Conservation (phyloP, 2,113 vertebrate species). For the Mormyrus iriodes region DNA sequence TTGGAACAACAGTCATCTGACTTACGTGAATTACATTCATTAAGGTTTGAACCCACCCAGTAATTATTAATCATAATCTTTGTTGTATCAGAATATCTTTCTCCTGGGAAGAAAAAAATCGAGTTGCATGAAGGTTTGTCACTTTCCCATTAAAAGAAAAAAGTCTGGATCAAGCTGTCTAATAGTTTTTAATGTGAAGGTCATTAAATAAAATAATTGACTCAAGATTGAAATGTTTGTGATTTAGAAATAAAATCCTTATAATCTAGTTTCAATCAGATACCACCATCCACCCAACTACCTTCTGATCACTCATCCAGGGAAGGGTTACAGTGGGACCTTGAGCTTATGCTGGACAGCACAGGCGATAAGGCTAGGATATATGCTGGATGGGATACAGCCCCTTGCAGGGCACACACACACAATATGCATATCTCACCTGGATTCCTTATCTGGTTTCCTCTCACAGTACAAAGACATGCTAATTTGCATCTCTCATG, state of each 20-base stretch:
- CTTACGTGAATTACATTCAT: conserved; percentile 19
- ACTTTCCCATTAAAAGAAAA: background rate
- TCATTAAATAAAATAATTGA: background rate
- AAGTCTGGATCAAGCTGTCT: background rate
- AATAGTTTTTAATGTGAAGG: background rate
- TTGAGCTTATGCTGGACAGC: background rate
- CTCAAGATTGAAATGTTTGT: background rate
- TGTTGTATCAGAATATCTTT: background rate
- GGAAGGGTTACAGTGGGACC: background rate
- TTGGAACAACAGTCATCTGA: background rate
- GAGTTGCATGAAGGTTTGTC: background rate
- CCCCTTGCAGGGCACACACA: background rate
- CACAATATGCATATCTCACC: too few species aligned
- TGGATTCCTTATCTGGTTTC: background rate
- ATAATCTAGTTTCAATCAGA: background rate
- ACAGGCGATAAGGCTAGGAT: background rate
- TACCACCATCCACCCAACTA: background rate
- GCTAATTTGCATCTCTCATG: background rate
- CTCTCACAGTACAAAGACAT: background rate
- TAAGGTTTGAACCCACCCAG: background rate
- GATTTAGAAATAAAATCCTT: background rate
- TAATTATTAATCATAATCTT: conserved; percentile 15
- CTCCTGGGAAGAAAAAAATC: background rate
- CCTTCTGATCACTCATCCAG: background rate
- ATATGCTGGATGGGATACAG: background rate